These are phyloP conservation scores for Gallinago paraguaiae DNA, from an alignment of 2,113 vertebrate species.

Conservation along the genomic window DNA sequence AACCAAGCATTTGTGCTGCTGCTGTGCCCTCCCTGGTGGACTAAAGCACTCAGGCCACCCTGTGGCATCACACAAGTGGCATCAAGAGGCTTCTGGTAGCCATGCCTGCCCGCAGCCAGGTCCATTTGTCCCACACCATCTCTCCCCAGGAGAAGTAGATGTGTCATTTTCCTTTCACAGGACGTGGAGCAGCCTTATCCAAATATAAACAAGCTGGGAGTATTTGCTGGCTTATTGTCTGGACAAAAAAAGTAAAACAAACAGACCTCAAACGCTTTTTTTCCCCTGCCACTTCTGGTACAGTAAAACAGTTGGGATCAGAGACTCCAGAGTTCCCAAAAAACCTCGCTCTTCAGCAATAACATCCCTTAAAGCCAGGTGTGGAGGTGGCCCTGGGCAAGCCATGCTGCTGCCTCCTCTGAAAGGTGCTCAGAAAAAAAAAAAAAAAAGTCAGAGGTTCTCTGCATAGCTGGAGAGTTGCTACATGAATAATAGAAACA, in stretches of 20 bases:
- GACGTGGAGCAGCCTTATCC: constrained; percentile 29
- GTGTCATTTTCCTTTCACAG: constrained; percentile 71
- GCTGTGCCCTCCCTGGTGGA: background rate
- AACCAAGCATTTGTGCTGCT: accelerated
- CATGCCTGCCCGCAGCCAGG: too few species aligned
- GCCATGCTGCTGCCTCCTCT: background rate
- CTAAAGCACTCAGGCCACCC: background rate
- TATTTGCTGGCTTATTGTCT: constrained; percentile 58
- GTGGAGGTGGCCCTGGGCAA: background rate
- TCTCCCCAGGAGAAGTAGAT: background rate
- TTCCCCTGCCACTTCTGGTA: constrained; percentile 27
- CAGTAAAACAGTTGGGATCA: background rate
- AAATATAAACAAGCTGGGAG: constrained; percentile 60
- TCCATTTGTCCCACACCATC: background rate
- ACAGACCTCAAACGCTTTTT: constrained; percentile 47
- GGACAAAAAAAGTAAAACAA: constrained; percentile 44
- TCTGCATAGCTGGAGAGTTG: background rate
- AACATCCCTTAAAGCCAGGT: background rate
- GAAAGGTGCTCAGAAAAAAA: background rate
- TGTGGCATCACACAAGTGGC: background rate
- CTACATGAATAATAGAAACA: background rate
- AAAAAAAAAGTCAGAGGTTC: background rate
- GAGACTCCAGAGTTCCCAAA: background rate
- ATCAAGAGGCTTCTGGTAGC: background rate
- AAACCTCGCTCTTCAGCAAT: background rate